Base-by-base conservation (phyloP, 2,797 vertebrate species). In the Alauda arvensis region DNA sequence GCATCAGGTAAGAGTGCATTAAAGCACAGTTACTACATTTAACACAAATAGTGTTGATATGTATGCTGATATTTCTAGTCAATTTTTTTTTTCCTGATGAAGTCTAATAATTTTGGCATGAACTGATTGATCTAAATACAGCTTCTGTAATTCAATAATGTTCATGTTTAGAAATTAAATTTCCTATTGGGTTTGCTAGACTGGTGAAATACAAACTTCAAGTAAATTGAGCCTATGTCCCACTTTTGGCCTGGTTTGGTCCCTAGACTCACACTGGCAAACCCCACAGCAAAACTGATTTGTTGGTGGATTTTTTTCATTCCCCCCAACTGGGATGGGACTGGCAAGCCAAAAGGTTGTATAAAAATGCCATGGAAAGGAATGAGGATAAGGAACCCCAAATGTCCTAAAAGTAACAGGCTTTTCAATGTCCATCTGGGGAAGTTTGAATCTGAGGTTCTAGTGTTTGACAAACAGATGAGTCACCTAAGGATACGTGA, bases 81-180 rank as follows among this genome's bases (percentile, higher is more conserved):
- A 0, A 57, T 12, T 8, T 53, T 14, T 55, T 85, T 94, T 90
- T 90, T 78, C 31, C 29, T 37, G 39, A 33, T 65, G 63, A 81
- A 77, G 33, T 28, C 34, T 70, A 74, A 70, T 77, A 85, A 89
- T 79, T 87, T 89, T 87, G 71, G 37, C 61, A 81, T 33, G 24
- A 90, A 74, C 40, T 1, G 1, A 67, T 33, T 74, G 34, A 83
- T 62, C 55, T 87, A 88, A 87, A 89, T 65, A 85, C 23, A 77
- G 53, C 9, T 85, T 70, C 53, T 70, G 33, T 48, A 68, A 81
- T 81, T 85, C 43, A 83, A 48, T 77, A 79, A 52, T 11, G 21
- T 79, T 91, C 60, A 70, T 51, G 18, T 39, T 90, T 65, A 74
- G 77, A 88, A 87, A 91, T 88, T 48, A 71, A 65, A 26, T 72